Percentiles rank a stretch among this genome's conserved stretches.
Conservation (phyloP, 2,888 invertebrate species). For the Tineola bisselliella region DNA sequence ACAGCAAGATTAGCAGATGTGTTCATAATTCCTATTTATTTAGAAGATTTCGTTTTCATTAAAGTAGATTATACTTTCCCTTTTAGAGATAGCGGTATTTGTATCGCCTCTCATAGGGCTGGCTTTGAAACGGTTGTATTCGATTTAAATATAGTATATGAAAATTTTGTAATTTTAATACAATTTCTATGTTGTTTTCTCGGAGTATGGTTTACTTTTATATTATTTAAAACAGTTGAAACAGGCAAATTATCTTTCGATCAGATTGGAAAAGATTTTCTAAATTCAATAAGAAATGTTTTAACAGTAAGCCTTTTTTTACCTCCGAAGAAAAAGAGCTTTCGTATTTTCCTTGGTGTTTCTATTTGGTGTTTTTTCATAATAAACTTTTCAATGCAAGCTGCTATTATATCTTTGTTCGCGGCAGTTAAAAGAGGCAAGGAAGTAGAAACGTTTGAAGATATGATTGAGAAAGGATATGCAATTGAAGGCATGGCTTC, state of each 20-base stretch:
- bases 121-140: conserved; percentile 44
- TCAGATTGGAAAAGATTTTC: conserved; percentile 47
- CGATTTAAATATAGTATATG: conserved; percentile 29
- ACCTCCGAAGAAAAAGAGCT: conserved; percentile 34
- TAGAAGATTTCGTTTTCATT: conserved; percentile 42
- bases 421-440: conserved; percentile 48
- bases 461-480: conserved; percentile 48
- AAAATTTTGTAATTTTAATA: conserved; percentile 26
- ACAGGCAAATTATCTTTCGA: conserved; percentile 28
- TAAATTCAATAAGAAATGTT: conserved; percentile 41
- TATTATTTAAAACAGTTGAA: conserved; percentile 34
- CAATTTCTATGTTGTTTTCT: conserved; percentile 32
- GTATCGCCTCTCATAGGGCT: conserved; percentile 43
- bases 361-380: conserved; percentile 52
- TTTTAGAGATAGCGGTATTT: conserved; percentile 47
- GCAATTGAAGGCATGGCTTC: conserved; percentile 49
- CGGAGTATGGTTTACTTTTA: conserved; percentile 44
- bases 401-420: conserved; percentile 51
- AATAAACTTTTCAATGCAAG: conserved; percentile 51
- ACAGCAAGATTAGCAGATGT: conserved; percentile 42
- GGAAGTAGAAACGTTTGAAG: conserved; percentile 53
- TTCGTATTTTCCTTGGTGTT: conserved; percentile 42
- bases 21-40: conserved; percentile 43
- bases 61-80: conserved; percentile 42
- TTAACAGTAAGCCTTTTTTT: conserved; percentile 37